phyloP scores from a whole-genome alignment of 2,888 invertebrate genomes.

The Thalpophila matura region DNA sequence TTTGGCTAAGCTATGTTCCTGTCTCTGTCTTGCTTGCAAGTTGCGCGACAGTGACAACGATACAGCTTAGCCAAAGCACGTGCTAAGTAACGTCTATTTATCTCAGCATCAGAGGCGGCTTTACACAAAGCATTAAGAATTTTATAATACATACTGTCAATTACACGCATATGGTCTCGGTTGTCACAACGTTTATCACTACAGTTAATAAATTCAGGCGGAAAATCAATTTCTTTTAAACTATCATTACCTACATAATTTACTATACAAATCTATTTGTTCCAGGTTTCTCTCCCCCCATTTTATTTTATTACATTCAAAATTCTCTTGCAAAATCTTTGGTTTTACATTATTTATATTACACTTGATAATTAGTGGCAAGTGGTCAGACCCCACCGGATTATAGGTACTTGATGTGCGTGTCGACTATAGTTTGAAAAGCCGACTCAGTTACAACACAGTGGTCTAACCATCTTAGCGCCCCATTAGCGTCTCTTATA shows the following conservation, averaged over 20 bases:
- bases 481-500: slow-evolving; percentile 31
- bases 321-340: slow-evolving; percentile 8
- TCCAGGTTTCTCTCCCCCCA: slow-evolving; percentile 6
- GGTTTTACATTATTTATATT: slow-evolving; percentile 11
- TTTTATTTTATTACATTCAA: slow-evolving; percentile 1
- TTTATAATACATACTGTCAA: too few relatives aligned
- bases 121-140: slow-evolving; percentile 3
- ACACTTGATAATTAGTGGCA: slow-evolving; percentile 18
- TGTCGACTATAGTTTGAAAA: slow-evolving; percentile 7
- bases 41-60: too few relatives aligned
- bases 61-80: too few relatives aligned
- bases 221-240: slow-evolving; percentile 12
- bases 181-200: slow-evolving; percentile 2
- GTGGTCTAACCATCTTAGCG: slow-evolving; percentile 34
- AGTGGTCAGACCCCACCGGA: slow-evolving; percentile 26
- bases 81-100: too few relatives aligned
- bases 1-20: too few relatives aligned
- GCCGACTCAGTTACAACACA: slow-evolving; percentile 27
- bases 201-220: slow-evolving; percentile 6
- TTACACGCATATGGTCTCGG: neutral
- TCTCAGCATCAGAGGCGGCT: too few relatives aligned
- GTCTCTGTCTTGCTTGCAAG: too few relatives aligned
- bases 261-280: too few relatives aligned
- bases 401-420: slow-evolving; percentile 16
- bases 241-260: slow-evolving; percentile 6